Percentiles rank a stretch among this genome's conserved stretches.
Evolutionary conservation across 2,888 invertebrate genomes (phyloP).

Genomic region (Agriotes lineatus): DNA sequence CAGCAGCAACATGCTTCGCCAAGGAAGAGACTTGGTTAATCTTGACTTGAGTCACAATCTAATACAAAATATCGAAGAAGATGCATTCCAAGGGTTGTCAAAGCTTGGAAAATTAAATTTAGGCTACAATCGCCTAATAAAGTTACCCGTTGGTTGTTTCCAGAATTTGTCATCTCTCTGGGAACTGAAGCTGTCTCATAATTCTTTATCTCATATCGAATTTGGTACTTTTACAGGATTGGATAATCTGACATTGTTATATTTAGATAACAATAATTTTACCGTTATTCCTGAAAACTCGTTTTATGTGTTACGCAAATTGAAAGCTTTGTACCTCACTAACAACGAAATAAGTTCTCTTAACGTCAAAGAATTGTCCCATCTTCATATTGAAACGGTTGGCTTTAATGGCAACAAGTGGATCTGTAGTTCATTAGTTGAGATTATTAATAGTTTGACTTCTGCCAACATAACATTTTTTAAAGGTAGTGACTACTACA

Average conservation of each 20-base stretch:
- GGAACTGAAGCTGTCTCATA: slow-evolving; percentile 4
- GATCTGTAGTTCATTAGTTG: slow-evolving; percentile 25
- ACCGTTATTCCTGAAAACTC: slow-evolving; percentile 23
- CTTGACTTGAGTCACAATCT: slow-evolving; percentile 19
- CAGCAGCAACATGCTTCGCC: neutral
- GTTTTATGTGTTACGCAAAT: slow-evolving; percentile 31
- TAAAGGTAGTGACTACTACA: slow-evolving; percentile 13
- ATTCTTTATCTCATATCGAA: neutral
- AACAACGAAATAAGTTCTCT: too few species aligned
- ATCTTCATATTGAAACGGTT: too few species aligned
- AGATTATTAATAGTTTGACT: slow-evolving; percentile 22
- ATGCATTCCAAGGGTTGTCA: neutral
- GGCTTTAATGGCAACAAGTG: slow-evolving; percentile 18
- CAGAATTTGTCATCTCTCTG: neutral
- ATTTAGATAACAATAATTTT: slow-evolving; percentile 29
- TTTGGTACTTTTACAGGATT: slow-evolving; percentile 17
- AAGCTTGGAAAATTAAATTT: neutral
- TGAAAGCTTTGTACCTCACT: slow-evolving; percentile 5
- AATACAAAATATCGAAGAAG: neutral
- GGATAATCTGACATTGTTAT: neutral
- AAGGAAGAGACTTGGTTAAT: neutral
- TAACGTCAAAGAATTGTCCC: too few species aligned
- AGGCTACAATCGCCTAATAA: neutral
- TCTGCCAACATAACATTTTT: neutral
- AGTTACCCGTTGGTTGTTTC: slow-evolving; percentile 15